These are phyloP conservation scores for Eurypyga helias DNA, from an alignment of 2,113 vertebrate species.

Conservation along the genomic window DNA sequence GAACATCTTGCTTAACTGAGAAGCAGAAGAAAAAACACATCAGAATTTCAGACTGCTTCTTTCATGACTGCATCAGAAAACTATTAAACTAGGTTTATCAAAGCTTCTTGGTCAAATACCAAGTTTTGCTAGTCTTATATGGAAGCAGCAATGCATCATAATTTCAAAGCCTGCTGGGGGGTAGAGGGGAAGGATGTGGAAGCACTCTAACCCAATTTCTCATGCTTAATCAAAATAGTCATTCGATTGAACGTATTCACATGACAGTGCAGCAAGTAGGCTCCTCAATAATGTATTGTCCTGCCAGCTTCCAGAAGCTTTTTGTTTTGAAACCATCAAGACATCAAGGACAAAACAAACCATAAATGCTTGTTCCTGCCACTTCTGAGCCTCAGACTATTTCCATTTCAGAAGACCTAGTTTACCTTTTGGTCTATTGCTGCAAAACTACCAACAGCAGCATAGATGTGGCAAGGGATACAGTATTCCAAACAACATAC, in stretches of 20 bases:
- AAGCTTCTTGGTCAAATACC: neutral
- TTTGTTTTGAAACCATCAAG: neutral
- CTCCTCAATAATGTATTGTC: neutral
- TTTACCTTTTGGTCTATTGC: neutral
- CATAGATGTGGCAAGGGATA: neutral
- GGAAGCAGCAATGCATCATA: neutral
- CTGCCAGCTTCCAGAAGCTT: neutral
- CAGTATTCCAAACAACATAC: neutral
- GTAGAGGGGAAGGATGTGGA: neutral
- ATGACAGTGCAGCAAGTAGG: neutral
- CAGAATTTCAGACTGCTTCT: neutral
- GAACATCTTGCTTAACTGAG: slow-evolving; percentile 91
- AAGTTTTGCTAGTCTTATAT: neutral
- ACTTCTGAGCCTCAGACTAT: neutral
- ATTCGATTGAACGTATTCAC: neutral
- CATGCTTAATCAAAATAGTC: neutral
- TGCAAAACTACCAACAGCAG: neutral
- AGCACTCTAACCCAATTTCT: neutral
- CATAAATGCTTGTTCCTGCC: neutral
- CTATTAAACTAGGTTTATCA: neutral
- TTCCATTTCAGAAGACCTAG: neutral
- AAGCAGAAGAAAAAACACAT: neutral
- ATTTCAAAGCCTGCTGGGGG: neutral
- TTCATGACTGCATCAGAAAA: neutral
- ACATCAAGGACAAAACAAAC: neutral